A percentile compares a stretch with the other conserved stretches of the same genome.
Evolutionary conservation across 2,113 vertebrate species (phyloP).

Genomic region (Tonatia bakeri): DNA sequence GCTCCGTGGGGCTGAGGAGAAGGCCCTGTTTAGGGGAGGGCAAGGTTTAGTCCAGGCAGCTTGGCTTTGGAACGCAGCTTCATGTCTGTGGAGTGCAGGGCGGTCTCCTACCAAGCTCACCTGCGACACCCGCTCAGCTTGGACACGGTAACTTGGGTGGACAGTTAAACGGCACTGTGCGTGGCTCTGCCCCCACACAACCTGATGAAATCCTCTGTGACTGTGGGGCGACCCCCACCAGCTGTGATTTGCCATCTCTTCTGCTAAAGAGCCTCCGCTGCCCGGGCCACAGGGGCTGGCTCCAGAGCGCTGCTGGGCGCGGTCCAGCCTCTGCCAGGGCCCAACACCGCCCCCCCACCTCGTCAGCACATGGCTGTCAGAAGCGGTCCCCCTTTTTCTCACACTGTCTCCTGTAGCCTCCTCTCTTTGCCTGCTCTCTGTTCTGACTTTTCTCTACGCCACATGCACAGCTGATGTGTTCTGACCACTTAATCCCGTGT

Average conservation of each 20-base stretch:
- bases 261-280: fast-evolving
- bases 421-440: background rate
- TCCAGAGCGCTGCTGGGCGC: background rate
- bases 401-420: fast-evolving
- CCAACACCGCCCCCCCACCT: fast-evolving
- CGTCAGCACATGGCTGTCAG: fast-evolving
- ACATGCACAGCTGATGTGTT: background rate
- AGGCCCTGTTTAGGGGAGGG: too few species aligned
- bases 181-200: too few species aligned
- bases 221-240: too few species aligned
- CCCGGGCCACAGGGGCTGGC: fast-evolving
- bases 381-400: background rate
- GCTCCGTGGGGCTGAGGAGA: background rate
- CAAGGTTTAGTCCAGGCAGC: background rate
- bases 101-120: too few species aligned
- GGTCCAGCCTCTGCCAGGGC: background rate
- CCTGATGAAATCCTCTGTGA: background rate
- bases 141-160: background rate
- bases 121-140: background rate
- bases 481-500: background rate
- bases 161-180: fast-evolving
- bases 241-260: fast-evolving
- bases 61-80: background rate
- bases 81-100: background rate
- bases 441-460: background rate